phyloP scores from a whole-genome alignment of 2,797 vertebrate species.

The Siniperca undulata region DNA sequence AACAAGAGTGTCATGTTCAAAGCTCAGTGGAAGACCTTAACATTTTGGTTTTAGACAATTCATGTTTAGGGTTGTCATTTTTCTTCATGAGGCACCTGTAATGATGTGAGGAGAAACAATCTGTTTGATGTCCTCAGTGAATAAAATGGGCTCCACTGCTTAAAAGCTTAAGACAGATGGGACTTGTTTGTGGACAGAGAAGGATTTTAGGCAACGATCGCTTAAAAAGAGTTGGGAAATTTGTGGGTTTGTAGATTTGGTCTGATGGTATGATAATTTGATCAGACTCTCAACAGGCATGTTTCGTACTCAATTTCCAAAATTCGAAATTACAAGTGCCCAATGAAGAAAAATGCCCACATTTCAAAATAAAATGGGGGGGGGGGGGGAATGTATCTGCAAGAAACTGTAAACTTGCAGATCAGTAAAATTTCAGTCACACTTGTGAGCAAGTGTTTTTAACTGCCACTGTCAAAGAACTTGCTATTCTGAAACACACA shows the following conservation, averaged over 20 bases:
- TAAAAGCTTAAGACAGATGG: neutral
- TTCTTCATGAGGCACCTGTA: slow-evolving; percentile 45
- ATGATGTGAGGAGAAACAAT: neutral
- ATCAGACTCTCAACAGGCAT: neutral
- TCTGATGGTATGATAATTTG: neutral
- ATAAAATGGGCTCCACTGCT: neutral
- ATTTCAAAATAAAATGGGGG: neutral
- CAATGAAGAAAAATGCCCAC: slow-evolving; percentile 40
- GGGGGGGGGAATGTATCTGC: too few relatives aligned
- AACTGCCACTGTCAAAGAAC: neutral
- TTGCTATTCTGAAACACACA: neutral
- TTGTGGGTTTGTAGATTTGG: slow-evolving; percentile 1
- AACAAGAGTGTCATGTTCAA: slow-evolving; percentile 16
- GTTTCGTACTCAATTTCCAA: neutral
- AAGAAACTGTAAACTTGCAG: neutral
- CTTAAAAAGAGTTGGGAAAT: neutral
- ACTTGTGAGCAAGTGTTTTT: neutral
- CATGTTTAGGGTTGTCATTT: slow-evolving; percentile 12
- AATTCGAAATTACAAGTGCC: slow-evolving; percentile 23
- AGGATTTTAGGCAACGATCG: neutral
- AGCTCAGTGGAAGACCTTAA: slow-evolving; percentile 2
- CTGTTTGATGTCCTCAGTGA: neutral
- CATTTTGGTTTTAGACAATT: slow-evolving; percentile 28
- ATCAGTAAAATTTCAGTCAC: neutral
- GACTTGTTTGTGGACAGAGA: neutral